Percentiles rank a stretch among this genome's conserved stretches.
phyloP scores from a whole-genome alignment of 2,888 invertebrate genomes.

The Clunio marinus region DNA sequence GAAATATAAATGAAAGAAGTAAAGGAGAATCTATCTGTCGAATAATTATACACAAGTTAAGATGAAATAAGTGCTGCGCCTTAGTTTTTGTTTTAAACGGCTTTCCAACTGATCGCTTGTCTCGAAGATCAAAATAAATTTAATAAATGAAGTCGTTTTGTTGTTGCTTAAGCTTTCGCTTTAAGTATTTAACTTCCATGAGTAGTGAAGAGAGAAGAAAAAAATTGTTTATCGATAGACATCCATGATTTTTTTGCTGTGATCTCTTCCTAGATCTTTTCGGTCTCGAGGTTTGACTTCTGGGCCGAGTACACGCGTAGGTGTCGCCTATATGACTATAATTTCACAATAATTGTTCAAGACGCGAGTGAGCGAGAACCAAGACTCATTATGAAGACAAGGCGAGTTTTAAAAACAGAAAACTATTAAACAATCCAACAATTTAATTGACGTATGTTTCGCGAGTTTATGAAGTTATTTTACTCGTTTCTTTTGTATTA shows the following conservation, averaged over 20 bases:
- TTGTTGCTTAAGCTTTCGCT: not conserved
- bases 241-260: not conserved
- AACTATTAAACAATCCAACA: constrained; percentile 9
- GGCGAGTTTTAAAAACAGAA: not conserved
- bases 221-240: not conserved
- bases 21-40: not conserved
- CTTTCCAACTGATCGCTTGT: not conserved
- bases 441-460: not conserved
- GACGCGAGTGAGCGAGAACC: not conserved
- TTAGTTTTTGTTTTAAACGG: constrained; percentile 14
- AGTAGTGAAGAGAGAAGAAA: not conserved
- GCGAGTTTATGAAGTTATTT: not conserved
- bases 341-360: constrained; percentile 29
- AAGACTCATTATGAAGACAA: constrained; percentile 2
- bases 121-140: constrained; percentile 1
- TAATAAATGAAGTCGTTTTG: constrained; percentile 2
- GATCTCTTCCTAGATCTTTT: constrained; percentile 20
- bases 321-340: constrained; percentile 11
- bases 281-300: not conserved
- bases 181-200: too few species aligned
- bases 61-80: constrained; percentile 12
- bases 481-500: not conserved
- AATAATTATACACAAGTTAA: constrained; percentile 16
- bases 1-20: too few species aligned
- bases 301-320: constrained; percentile 9